Percentiles rank a stretch among this genome's conserved stretches.
These are phyloP conservation scores for Drosophila siamana DNA, from an alignment of 2,888 invertebrate species.

Conservation along the genomic window DNA sequence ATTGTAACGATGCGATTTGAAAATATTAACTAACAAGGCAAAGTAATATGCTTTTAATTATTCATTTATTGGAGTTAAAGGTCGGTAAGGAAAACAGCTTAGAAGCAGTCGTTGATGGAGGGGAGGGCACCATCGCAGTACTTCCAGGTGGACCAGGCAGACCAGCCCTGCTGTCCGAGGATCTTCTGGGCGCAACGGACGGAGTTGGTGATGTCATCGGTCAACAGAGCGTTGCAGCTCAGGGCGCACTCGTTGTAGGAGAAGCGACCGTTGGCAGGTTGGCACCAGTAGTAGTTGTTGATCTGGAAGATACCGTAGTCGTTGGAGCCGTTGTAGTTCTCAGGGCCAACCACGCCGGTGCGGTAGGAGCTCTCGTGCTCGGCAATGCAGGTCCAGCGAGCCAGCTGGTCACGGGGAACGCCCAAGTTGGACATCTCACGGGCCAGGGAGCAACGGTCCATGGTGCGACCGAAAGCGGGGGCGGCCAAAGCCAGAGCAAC, in stretches of 20 bases:
- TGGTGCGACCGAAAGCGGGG: constrained; percentile 57
- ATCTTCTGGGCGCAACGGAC: constrained; percentile 76
- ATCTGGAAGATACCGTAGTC: constrained; percentile 84
- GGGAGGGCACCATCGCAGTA: constrained; percentile 68
- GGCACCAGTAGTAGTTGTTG: constrained; percentile 83
- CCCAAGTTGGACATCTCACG: constrained; percentile 70
- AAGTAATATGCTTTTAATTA: not conserved
- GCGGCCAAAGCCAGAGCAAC: constrained; percentile 55
- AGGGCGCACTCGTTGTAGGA: constrained; percentile 75
- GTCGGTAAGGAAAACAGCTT: constrained; percentile 1
- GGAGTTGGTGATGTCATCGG: constrained; percentile 73
- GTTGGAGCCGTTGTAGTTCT: constrained; percentile 85
- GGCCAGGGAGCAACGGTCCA: constrained; percentile 71
- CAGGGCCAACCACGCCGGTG: constrained; percentile 85
- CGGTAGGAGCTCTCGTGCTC: constrained; percentile 78
- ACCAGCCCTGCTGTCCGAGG: constrained; percentile 71
- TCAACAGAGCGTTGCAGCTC: constrained; percentile 71
- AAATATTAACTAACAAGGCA: not conserved
- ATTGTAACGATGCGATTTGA: not conserved
- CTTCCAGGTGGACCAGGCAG: constrained; percentile 79
- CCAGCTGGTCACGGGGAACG: constrained; percentile 62
- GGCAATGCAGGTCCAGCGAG: constrained; percentile 72
- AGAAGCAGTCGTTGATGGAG: constrained; percentile 65
- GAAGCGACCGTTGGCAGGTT: constrained; percentile 58
- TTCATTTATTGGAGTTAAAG: constrained; percentile 5